A percentile compares a stretch with the other conserved stretches of the same genome.
Evolutionary conservation across 2,113 vertebrate genomes (phyloP).

Genomic region (Onychostoma macrolepis): DNA sequence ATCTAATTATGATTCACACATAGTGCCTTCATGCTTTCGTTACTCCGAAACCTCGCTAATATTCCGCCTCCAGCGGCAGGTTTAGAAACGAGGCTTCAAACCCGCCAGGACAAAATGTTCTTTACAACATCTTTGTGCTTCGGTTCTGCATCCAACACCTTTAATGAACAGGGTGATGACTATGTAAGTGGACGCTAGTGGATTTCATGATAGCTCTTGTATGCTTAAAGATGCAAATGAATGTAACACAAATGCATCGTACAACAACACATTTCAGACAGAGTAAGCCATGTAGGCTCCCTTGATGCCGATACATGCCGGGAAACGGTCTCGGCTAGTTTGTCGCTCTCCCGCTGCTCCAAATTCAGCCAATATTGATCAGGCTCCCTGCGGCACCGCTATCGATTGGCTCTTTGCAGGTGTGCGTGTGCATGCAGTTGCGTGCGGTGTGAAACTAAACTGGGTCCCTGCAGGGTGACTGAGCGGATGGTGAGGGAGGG

Average conservation of each 20-base stretch:
- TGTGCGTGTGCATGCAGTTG: conserved; percentile 34
- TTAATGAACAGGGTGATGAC: conserved; percentile 14
- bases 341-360: conserved; percentile 45
- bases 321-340: conserved; percentile 59
- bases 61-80: conserved; percentile 10
- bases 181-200: neutral
- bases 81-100: conserved; percentile 5
- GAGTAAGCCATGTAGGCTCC: neutral
- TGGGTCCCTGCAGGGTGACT: conserved; percentile 41
- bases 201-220: neutral
- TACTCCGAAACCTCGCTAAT: neutral
- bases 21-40: neutral
- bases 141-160: conserved; percentile 2
- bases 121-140: neutral
- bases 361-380: conserved; percentile 58
- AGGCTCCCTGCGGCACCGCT: conserved; percentile 46
- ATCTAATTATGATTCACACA: conserved; percentile 55
- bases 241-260: neutral
- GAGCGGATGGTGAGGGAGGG: conserved; percentile 39
- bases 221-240: neutral
- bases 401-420: conserved; percentile 52
- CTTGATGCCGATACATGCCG: neutral
- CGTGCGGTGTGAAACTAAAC: conserved; percentile 28
- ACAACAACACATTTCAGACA: neutral
- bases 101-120: conserved; percentile 12